A percentile compares a stretch with the other conserved stretches of the same genome.
phyloP scores from a whole-genome alignment of 2,797 vertebrate genomes.

The Darevskia mixta region DNA sequence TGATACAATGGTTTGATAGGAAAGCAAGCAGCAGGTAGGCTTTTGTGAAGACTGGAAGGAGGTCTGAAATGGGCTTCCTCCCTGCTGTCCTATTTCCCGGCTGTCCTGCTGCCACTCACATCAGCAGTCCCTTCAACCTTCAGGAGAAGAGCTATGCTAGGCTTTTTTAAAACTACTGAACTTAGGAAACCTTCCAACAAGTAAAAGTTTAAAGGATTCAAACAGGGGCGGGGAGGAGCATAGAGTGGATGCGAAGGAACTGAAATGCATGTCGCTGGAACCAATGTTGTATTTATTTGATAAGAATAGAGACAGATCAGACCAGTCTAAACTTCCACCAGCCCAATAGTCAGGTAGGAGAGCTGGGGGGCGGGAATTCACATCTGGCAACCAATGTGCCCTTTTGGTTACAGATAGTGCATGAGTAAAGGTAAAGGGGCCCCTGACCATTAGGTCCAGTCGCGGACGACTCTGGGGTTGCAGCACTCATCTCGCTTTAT shows the following conservation, averaged over 20 bases:
- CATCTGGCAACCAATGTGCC: too few relatives aligned
- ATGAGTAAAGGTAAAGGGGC: too few relatives aligned
- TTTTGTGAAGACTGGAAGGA: neutral
- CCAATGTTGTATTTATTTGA: neutral
- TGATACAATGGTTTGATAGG: neutral
- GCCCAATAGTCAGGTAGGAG: neutral
- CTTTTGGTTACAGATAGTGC: too few relatives aligned
- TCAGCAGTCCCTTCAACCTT: neutral
- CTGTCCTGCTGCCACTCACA: neutral
- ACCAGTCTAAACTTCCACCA: neutral
- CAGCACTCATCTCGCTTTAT: too few relatives aligned
- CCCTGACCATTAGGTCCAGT: too few relatives aligned
- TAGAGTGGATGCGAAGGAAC: neutral
- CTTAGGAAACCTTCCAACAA: neutral
- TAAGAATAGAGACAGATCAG: neutral
- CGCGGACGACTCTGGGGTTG: too few relatives aligned
- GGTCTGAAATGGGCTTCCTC: neutral
- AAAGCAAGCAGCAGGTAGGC: neutral
- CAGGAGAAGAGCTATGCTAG: neutral
- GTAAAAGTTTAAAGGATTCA: neutral
- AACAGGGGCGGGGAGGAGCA: neutral
- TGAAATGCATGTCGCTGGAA: neutral
- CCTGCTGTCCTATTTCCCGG: neutral
- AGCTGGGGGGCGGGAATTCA: too few relatives aligned
- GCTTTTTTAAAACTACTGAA: neutral